Base-by-base conservation (phyloP, 2,888 invertebrate genomes). In the Leptinotarsa tumamoca region DNA sequence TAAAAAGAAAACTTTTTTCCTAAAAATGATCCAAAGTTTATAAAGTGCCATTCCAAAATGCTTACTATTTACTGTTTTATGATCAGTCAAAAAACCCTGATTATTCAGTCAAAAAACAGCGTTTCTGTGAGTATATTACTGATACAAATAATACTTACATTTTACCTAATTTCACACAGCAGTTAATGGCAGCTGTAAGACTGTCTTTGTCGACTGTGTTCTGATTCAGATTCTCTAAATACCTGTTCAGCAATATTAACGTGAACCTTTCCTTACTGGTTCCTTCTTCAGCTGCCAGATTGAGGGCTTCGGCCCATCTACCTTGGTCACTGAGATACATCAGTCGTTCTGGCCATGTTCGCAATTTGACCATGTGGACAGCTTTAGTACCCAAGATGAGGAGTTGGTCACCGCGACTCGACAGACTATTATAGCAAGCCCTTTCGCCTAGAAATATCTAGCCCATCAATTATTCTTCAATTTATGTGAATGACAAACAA, bases 391-490 rank as follows among this genome's bases (percentile, higher is more conserved):
- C 96, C 69, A 95, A 88, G 68, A 95, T 85, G 71, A 95, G 88
- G 73, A 95, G 88, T 86, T 95, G 94, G 75, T 92, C 92, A 63
- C 92, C 92, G 83, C 92, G 91, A 81, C 91, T 92, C 54, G 92
- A 90, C 68, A 94, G 90, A 74, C 94, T 94, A 85, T 94, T 94
- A 85, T 94, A 95, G 85, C 94, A 95, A 0, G 95, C 94, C 79
- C 92, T 89, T 87, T 94, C 94, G 13, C 83, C 79, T 79, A 61
- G 54, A 75, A 72, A 52, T 21, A 68, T 27, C 3, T 18, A 58
- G 10, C 10, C 56, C 13, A 21, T 56, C 7, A 33, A 33, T 33
- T 33, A 33, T 33, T 33, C 7, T 33, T 33, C 33, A 33, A 33
- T 33, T 33, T 33, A 33, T 33, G 33, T 1, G 7, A 33, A 33